Conservation (phyloP, 2,888 invertebrate species). For the Heteropelma amictum region DNA sequence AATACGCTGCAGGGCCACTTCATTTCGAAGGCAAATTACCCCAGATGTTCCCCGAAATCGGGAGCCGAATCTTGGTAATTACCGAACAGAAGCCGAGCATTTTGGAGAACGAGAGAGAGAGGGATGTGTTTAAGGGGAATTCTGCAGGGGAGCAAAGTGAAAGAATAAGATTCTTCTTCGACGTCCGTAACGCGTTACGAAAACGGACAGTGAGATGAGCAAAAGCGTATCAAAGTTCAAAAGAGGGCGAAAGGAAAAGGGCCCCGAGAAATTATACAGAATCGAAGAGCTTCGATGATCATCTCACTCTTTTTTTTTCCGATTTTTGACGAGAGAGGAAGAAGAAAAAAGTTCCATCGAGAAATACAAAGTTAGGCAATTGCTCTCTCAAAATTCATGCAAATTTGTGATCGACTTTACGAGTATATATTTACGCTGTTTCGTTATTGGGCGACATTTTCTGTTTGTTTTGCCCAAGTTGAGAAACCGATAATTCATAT, state of each 20-base stretch:
- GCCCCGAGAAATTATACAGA: conserved; percentile 48
- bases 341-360: background rate
- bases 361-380: background rate
- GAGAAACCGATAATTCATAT: too few species aligned
- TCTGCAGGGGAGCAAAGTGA: background rate
- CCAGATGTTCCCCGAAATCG: conserved; percentile 75
- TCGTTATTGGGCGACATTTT: too few species aligned
- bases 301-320: background rate
- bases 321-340: conserved; percentile 1
- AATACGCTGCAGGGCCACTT: conserved; percentile 56
- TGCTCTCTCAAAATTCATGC: too few species aligned
- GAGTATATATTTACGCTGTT: too few species aligned
- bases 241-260: background rate
- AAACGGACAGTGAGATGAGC: conserved; percentile 28
- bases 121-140: background rate
- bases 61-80: conserved; percentile 73
- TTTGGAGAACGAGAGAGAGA: conserved; percentile 31
- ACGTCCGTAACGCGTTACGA: conserved; percentile 40
- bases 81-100: conserved; percentile 69
- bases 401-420: too few species aligned
- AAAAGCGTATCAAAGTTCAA: conserved; percentile 27
- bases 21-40: conserved; percentile 75
- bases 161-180: conserved; percentile 12
- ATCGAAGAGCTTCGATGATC: background rate
- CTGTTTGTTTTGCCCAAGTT: too few species aligned